Evolutionary conservation across 2,113 vertebrate genomes (phyloP), one percentile per base, ranked within the genome.

Genomic region (Oreochromis aureus): DNA sequence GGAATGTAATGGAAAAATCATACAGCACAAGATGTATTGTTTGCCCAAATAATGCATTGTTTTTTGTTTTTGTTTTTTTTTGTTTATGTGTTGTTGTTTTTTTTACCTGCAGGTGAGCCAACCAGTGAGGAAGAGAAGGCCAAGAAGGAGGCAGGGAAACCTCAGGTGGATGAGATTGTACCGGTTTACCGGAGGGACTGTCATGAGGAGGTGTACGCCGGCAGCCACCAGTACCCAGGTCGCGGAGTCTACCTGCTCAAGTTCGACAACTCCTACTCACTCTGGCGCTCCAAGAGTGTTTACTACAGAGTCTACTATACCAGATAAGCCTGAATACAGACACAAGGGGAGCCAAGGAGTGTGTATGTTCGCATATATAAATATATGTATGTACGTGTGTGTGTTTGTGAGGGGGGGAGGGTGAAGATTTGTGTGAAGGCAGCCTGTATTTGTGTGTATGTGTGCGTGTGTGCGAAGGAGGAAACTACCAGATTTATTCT

Each of bases 221-320:
- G 99, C 93, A 99, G 98, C 96, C 99, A 99, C 95, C 99, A 99
- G 90, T 99, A 99, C 92, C 99, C 99, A 13, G 99, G 99, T 89
- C 97, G 97, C 61, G 99, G 99, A 30, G 98, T 99, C 90, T 99
- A 99, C 94, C 97, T 99, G 94, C 98, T 99, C 87, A 99, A 99
- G 95, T 99, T 99, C 51, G 98, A 99, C 97, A 99, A 99, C 97
- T 99, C 99, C 89, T 99, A 99, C 92, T 99, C 99, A 44, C 96
- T 99, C 94, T 99, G 99, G 99, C 97, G 99, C 94, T 98, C 99
- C 91, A 99, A 99, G 96, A 98, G 98, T 69, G 99, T 99, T 94
- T 99, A 99, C 97, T 99, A 99, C 98, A 99, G 99, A 98, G 99
- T 99, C 94, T 99, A 99, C 96, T 99, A 99, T 93, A 99, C 99